These are phyloP conservation scores for Xestia sexstrigata DNA, from an alignment of 2,888 invertebrate species.

Conservation along the genomic window DNA sequence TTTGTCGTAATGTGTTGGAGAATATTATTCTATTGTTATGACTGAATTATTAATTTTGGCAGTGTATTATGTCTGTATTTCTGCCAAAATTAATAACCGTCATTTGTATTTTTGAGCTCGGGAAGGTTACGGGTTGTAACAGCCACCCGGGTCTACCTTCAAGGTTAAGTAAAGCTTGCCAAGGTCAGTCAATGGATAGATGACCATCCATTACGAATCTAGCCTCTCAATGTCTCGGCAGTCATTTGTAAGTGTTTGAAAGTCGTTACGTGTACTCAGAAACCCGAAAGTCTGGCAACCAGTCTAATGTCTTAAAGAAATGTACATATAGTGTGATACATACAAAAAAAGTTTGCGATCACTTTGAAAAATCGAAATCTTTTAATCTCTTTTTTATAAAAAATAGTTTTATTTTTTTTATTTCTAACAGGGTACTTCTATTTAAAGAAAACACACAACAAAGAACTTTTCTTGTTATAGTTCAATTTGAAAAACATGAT, in stretches of 20 bases:
- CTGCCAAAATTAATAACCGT: not conserved
- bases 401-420: too few relatives aligned
- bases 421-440: too few relatives aligned
- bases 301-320: not conserved
- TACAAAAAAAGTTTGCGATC: too few relatives aligned
- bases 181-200: not conserved
- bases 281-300: not conserved
- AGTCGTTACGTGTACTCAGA: not conserved
- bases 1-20: conserved; percentile 2
- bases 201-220: not conserved
- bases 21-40: conserved; percentile 6
- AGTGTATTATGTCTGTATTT: not conserved
- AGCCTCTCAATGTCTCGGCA: not conserved
- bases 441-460: too few relatives aligned
- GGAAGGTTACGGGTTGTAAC: not conserved
- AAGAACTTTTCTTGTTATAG: too few relatives aligned
- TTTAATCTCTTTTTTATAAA: too few relatives aligned
- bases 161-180: not conserved
- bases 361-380: too few relatives aligned
- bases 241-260: not conserved
- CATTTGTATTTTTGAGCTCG: not conserved
- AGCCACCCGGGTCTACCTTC: not conserved
- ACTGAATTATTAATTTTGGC: not conserved
- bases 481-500: too few relatives aligned
- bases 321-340: too few relatives aligned